phyloP scores from a whole-genome alignment of 2,113 vertebrate species.

The Osmerus mordax region DNA sequence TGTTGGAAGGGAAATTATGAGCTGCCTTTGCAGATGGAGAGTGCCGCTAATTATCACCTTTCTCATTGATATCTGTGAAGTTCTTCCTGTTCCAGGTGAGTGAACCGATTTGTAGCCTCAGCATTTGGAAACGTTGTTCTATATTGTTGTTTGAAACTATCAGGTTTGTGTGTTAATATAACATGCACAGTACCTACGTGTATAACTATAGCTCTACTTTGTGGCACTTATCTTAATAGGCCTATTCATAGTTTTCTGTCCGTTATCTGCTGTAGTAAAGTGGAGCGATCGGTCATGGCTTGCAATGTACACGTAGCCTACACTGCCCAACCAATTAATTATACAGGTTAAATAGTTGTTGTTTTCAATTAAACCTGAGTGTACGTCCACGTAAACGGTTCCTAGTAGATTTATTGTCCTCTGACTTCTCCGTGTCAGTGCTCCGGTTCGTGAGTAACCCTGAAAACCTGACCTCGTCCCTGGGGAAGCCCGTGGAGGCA shows the following conservation, averaged over 20 bases:
- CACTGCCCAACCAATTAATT: too few relatives aligned
- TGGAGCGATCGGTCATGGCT: too few relatives aligned
- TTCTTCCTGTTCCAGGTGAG: neutral
- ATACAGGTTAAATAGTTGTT: too few relatives aligned
- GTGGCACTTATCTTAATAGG: too few relatives aligned
- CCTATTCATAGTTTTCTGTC: too few relatives aligned
- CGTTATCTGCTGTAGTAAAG: too few relatives aligned
- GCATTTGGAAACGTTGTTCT: neutral
- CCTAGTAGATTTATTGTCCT: neutral
- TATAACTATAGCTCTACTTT: too few relatives aligned
- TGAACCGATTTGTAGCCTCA: neutral
- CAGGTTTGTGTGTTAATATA: neutral
- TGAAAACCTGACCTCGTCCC: constrained; percentile 59
- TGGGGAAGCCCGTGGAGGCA: constrained; percentile 59
- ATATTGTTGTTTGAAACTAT: neutral
- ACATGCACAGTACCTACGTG: too few relatives aligned
- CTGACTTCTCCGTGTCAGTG: neutral
- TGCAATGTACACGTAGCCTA: too few relatives aligned
- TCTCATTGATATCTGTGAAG: neutral
- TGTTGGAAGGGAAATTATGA: neutral
- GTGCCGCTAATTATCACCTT: neutral
- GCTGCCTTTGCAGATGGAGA: too few relatives aligned
- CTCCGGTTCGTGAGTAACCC: constrained; percentile 53
- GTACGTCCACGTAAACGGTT: neutral
- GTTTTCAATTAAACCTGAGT: neutral